Conservation (phyloP, 2,113 vertebrate species). For the Rhineura floridana region DNA sequence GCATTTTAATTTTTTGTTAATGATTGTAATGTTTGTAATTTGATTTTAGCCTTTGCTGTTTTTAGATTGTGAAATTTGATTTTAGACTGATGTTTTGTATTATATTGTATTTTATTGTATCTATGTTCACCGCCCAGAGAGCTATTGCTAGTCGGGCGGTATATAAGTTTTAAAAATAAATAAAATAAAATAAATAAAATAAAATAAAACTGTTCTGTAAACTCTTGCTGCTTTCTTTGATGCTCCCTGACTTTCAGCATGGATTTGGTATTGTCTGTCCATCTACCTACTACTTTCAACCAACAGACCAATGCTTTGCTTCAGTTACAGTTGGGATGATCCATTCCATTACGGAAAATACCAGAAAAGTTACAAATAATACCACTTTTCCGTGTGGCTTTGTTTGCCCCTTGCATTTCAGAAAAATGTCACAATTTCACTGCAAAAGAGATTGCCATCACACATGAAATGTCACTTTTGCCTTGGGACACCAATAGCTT, state of each 20-base stretch:
- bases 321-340: background rate
- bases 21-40: too few relatives aligned
- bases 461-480: background rate
- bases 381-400: background rate
- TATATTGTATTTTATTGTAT: too few relatives aligned
- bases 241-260: background rate
- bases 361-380: background rate
- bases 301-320: background rate
- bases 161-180: too few relatives aligned
- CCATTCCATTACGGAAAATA: slow-evolving; percentile 8
- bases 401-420: slow-evolving; percentile 8
- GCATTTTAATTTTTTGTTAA: too few relatives aligned
- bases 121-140: too few relatives aligned
- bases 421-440: background rate
- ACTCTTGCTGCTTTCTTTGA: background rate
- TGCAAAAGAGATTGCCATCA: slow-evolving; percentile 18
- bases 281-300: background rate
- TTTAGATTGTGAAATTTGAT: too few relatives aligned
- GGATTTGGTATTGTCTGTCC: background rate
- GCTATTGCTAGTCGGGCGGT: too few relatives aligned
- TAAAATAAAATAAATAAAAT: too few relatives aligned
- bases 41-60: too few relatives aligned
- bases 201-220: background rate
- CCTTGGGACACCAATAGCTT: background rate
- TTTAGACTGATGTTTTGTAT: too few relatives aligned